These are phyloP conservation scores for Sepiola atlantica DNA, from an alignment of 2,888 invertebrate genomes.

Conservation along the genomic window DNA sequence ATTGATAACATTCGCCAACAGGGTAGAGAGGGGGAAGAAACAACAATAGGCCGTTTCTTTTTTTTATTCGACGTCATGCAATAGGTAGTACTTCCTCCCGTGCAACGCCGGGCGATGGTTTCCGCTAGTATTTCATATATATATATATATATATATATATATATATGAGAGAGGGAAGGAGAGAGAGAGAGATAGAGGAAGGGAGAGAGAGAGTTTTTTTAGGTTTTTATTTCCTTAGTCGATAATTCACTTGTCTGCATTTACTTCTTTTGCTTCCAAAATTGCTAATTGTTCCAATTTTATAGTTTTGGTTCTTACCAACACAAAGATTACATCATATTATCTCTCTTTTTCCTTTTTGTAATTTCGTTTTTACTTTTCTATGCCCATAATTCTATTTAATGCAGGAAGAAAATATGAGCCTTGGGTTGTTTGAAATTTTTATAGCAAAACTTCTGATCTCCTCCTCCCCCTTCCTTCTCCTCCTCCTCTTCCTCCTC, in stretches of 20 bases:
- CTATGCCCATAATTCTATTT: neutral
- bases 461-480: neutral
- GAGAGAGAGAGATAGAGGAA: too few species aligned
- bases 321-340: neutral
- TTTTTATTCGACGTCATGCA: too few species aligned
- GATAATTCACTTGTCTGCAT: neutral
- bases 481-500: neutral
- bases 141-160: constrained; percentile 2
- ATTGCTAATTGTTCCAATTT: neutral
- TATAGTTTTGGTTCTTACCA: neutral
- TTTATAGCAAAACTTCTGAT: neutral
- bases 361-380: too few species aligned
- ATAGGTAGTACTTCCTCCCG: too few species aligned
- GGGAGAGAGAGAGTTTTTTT: too few species aligned
- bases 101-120: too few species aligned
- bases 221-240: neutral
- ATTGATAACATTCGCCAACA: too few species aligned
- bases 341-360: neutral
- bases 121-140: too few species aligned
- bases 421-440: neutral
- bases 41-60: too few species aligned
- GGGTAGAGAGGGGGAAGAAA: too few species aligned
- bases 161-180: too few species aligned
- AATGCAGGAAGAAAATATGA: neutral
- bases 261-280: neutral